Evolutionary conservation across 92 coral and sea anemone genomes (phyloP).

Genomic region (Muricea muricata): DNA sequence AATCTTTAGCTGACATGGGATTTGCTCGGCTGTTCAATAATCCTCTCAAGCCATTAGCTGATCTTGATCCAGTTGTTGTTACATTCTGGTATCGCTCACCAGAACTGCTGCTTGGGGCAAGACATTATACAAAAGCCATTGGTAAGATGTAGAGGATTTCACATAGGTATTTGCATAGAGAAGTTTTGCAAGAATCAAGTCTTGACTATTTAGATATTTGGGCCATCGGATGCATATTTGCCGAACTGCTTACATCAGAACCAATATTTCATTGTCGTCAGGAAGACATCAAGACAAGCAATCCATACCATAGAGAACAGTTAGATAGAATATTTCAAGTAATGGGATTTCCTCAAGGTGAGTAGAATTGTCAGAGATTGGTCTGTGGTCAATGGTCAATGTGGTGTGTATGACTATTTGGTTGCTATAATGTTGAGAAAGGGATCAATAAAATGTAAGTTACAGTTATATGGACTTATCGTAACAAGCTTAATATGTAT

Average conservation of each 20-base stretch:
- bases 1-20: slow-evolving; percentile 91
- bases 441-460: too few relatives aligned
- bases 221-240: slow-evolving; percentile 99
- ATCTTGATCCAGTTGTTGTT: slow-evolving; percentile 97
- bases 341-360: slow-evolving; percentile 99
- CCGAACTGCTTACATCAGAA: slow-evolving; percentile 93
- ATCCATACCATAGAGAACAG: slow-evolving; percentile 97
- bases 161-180: too few relatives aligned
- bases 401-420: neutral
- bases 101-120: slow-evolving; percentile 91
- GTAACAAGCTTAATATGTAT: neutral
- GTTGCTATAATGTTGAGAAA: too few relatives aligned
- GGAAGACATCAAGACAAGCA: slow-evolving; percentile 97
- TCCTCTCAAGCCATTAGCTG: slow-evolving; percentile 96
- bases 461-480: too few relatives aligned
- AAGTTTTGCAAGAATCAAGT: too few relatives aligned
- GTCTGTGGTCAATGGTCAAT: neutral
- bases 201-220: slow-evolving; percentile 97
- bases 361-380: neutral
- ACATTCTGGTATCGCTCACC: slow-evolving; percentile 99
- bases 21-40: slow-evolving; percentile 95
- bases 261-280: slow-evolving; percentile 99
- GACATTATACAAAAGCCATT: slow-evolving; percentile 98
- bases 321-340: slow-evolving; percentile 91
- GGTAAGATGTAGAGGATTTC: slow-evolving; percentile 60